A percentile compares a stretch with the other conserved stretches of the same genome.
Evolutionary conservation across 64 coral and sea anemone genomes (phyloP).

Genomic region (Montipora efflorescens): DNA sequence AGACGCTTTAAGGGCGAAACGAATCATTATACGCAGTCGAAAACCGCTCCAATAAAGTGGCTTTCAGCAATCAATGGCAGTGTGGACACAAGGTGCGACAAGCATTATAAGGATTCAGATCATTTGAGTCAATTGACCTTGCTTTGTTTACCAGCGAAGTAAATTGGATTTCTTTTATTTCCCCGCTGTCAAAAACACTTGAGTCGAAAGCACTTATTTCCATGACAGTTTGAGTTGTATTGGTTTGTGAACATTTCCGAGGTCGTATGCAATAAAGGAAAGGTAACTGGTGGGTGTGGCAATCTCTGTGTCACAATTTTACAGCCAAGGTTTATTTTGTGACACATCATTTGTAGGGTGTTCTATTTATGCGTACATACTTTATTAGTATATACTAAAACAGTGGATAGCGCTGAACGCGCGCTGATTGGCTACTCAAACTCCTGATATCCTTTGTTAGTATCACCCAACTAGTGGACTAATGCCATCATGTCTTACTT

Average conservation of each 20-base stretch:
- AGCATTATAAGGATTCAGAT: neutral
- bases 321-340: neutral
- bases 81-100: neutral
- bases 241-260: neutral
- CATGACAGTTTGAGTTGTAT: neutral
- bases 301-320: neutral
- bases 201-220: slow-evolving; percentile 1
- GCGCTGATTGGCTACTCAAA: too few relatives aligned
- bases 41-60: neutral
- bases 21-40: too few relatives aligned
- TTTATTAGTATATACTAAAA: too few relatives aligned
- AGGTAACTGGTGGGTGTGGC: neutral
- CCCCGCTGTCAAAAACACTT: neutral
- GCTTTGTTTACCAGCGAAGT: neutral
- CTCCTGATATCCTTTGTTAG: too few relatives aligned
- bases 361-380: neutral
- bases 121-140: neutral
- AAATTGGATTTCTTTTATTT: neutral
- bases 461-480: too few relatives aligned
- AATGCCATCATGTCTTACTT: neutral
- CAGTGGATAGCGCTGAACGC: too few relatives aligned
- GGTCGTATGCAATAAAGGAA: neutral
- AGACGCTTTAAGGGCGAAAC: too few relatives aligned
- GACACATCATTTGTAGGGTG: neutral
- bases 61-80: too few relatives aligned